Evolutionary conservation across 2,113 vertebrate species (phyloP), one percentile per base, ranked within the genome.

Genomic region (Labrus mixtus): DNA sequence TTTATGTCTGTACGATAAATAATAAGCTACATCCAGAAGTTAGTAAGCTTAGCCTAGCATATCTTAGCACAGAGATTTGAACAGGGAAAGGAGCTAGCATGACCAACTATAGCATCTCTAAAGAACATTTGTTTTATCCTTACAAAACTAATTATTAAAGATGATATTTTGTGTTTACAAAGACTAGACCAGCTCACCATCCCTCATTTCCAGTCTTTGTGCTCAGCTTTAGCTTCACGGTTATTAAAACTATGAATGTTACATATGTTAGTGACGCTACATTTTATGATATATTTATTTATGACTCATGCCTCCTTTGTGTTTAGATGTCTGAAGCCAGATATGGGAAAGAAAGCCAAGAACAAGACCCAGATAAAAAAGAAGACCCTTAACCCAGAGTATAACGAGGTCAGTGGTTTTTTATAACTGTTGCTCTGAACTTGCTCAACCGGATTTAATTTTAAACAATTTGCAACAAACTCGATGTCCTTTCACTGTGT

Each of bases 341-440:
- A 99, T 86, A 97, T 98, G 95, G 98, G 98, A 2, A 99, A 99
- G 87, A 98, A 98, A 79, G 96, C 96, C 36, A 99, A 99, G 83
- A 95, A 96, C 88, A 99, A 99, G 94, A 99, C 98, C 0, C 96
- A 97, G 86, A 99, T 96, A 29, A 99, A 99, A 84, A 99, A 98
- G 95, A 99, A 99, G 91, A 99, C 97, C 0, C 90, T 99, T 71
- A 99, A 99, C 73, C 97, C 98, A 0, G 97, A 99, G 77, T 99
- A 97, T 89, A 99, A 99, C 8, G 98, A 99, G 95, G 98, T 99
- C 23, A 54, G 87, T 64, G 6, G 2, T 46, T 19, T 63, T 16
- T 19, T 3, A 41, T 3, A 48, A 62, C 45, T 9, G 6, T 23
- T 53, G 10, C 10, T 69, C 46, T 29, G 8, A 19, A 8, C 62